phyloP scores from a whole-genome alignment of 2,797 vertebrate genomes.

The Pipistrellus pygmaeus region DNA sequence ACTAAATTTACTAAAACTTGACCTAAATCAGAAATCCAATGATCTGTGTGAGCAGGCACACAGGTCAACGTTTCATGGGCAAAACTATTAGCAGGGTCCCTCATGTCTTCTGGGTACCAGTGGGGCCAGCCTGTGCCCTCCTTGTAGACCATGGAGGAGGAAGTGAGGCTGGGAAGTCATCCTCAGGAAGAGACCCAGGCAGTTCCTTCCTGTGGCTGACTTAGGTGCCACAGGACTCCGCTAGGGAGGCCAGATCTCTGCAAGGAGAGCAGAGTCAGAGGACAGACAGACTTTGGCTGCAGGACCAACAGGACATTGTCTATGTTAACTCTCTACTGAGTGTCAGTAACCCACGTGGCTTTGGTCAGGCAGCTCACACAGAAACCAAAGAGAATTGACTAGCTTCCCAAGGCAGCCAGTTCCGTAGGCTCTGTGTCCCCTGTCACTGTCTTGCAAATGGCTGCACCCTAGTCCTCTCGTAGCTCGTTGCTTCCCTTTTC shows the following conservation, averaged over 20 bases:
- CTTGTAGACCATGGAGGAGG: background rate
- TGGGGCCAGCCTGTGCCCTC: background rate
- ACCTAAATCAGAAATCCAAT: conserved; percentile 66
- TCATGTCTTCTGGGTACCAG: background rate
- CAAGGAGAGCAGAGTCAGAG: background rate
- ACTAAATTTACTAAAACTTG: conserved; percentile 55
- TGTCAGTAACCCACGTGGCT: background rate
- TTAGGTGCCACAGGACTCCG: background rate
- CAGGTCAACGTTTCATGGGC: background rate
- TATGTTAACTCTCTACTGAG: background rate
- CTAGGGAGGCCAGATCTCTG: background rate
- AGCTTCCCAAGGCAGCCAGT: background rate
- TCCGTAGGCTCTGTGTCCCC: background rate
- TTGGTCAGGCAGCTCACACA: background rate
- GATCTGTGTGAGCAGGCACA: conserved; percentile 46
- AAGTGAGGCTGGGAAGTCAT: background rate
- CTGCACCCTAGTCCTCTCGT: background rate
- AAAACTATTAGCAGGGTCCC: conserved; percentile 27
- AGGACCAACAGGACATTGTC: background rate
- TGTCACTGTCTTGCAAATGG: background rate
- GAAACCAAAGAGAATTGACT: background rate
- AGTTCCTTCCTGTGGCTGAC: background rate
- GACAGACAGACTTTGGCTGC: background rate
- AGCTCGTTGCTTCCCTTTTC: conserved; percentile 4
- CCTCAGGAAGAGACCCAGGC: background rate